Evolutionary conservation across 2,113 vertebrate genomes (phyloP).

Genomic region (Apeltes quadracus): DNA sequence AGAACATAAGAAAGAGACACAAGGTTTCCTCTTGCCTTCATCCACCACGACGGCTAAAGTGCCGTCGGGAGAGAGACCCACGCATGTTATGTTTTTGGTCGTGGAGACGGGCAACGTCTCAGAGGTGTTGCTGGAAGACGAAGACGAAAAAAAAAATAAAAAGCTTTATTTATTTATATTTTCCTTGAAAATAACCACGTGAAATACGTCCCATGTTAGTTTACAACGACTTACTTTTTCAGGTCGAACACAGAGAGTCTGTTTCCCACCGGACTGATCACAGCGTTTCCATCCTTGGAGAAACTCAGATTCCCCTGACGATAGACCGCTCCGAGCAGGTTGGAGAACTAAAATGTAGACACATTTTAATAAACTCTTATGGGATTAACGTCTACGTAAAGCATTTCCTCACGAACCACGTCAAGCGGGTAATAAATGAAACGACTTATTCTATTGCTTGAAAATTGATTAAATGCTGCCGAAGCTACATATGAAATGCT

Average conservation of each 20-base stretch:
- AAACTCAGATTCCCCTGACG: constrained; percentile 91
- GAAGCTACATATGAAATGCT: neutral
- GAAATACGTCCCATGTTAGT: neutral
- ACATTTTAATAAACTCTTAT: neutral
- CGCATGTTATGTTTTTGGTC: constrained; percentile 87
- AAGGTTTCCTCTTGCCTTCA: constrained; percentile 83
- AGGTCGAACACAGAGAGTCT: constrained; percentile 91
- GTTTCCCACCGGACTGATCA: constrained; percentile 95
- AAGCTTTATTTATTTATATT: no score
- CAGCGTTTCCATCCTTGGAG: constrained; percentile 87
- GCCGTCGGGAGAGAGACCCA: constrained; percentile 91
- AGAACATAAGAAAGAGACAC: neutral
- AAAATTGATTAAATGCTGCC: neutral
- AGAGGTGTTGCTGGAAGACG: constrained; percentile 87
- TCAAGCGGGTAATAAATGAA: no score
- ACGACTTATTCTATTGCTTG: no score
- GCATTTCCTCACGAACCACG: neutral
- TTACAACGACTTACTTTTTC: constrained; percentile 84
- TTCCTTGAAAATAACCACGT: no score
- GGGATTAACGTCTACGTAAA: neutral
- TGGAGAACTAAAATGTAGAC: constrained; percentile 85
- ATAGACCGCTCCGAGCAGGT: constrained; percentile 93
- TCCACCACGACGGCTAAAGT: constrained; percentile 89
- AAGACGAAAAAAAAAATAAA: neutral
- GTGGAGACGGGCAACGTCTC: constrained; percentile 89